These are phyloP conservation scores for Xanthorhoe designata DNA, from an alignment of 2,888 invertebrate genomes.

Conservation along the genomic window DNA sequence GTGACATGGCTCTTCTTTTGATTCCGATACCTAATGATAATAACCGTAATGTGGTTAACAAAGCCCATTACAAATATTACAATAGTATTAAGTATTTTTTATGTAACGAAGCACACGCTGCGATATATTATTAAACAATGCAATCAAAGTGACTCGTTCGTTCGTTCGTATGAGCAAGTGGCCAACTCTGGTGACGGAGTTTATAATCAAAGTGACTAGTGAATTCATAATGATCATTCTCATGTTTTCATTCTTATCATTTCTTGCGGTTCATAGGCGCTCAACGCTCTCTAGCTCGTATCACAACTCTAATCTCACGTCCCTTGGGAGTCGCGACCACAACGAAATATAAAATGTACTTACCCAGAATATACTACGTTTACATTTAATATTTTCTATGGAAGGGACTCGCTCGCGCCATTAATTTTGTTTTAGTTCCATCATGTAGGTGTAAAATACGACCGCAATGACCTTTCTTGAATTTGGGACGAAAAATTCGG, in stretches of 20 bases:
- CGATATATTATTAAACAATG: no score
- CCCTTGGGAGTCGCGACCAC: constrained; percentile 29
- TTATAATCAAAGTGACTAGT: background rate
- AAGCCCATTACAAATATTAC: no score
- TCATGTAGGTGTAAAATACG: constrained; percentile 47
- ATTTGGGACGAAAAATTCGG: constrained; percentile 13
- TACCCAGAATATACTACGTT: constrained; percentile 31
- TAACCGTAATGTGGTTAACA: no score
- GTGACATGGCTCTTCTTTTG: no score
- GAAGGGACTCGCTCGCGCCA: constrained; percentile 43
- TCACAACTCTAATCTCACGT: constrained; percentile 20
- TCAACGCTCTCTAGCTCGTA: background rate
- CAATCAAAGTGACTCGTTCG: no score
- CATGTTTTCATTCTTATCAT: background rate
- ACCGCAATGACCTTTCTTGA: constrained; percentile 21
- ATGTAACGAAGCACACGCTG: no score
- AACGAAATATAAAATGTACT: constrained; percentile 44
- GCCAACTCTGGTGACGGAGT: no score
- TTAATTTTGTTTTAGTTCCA: constrained; percentile 49
- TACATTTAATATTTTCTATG: constrained; percentile 45
- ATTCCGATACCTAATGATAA: no score
- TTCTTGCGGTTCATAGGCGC: background rate
- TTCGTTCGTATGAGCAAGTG: no score
- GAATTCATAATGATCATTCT: background rate
- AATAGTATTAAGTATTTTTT: no score